phyloP scores from a whole-genome alignment of 1,140 invertebrate genomes.

The Atta cephalotes region DNA sequence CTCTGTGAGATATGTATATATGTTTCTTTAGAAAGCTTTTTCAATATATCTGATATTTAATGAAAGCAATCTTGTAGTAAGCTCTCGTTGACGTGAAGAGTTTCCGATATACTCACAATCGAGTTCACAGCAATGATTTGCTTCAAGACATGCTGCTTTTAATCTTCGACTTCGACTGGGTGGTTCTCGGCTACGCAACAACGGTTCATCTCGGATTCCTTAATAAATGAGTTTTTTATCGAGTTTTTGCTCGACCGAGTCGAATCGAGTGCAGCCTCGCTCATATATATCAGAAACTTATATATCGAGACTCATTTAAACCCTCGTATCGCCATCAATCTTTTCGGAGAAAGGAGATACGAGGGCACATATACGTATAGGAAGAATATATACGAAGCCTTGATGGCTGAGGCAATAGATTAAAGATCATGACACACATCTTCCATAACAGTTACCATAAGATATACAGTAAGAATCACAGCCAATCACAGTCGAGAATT shows the following conservation, averaged over 20 bases:
- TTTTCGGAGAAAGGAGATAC: not conserved
- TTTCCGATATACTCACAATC: conserved; percentile 33
- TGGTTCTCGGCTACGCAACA: conserved; percentile 10
- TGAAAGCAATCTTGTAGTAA: conserved; percentile 21
- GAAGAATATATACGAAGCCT: conserved; percentile 4
- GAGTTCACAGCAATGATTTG: conserved; percentile 22
- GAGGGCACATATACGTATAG: not conserved
- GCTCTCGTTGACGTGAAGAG: conserved; percentile 3
- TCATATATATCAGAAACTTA: conserved; percentile 38
- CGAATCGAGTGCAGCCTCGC: not conserved
- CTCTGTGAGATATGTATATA: not conserved
- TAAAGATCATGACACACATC: too few relatives aligned
- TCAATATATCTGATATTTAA: not conserved
- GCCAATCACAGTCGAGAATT: too few relatives aligned
- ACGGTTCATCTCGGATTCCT: conserved; percentile 42
- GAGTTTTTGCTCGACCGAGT: conserved; percentile 30
- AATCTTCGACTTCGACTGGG: not conserved
- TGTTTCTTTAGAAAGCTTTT: not conserved
- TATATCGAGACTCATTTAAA: conserved; percentile 33
- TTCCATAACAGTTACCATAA: too few relatives aligned
- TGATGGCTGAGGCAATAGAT: conserved; percentile 10
- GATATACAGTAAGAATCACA: too few relatives aligned
- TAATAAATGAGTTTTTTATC: conserved; percentile 65
- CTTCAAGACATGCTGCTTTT: not conserved
- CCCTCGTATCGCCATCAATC: conserved; percentile 17